phyloP scores from a whole-genome alignment of 2,113 vertebrate genomes.

The Phodopus roborovskii region DNA sequence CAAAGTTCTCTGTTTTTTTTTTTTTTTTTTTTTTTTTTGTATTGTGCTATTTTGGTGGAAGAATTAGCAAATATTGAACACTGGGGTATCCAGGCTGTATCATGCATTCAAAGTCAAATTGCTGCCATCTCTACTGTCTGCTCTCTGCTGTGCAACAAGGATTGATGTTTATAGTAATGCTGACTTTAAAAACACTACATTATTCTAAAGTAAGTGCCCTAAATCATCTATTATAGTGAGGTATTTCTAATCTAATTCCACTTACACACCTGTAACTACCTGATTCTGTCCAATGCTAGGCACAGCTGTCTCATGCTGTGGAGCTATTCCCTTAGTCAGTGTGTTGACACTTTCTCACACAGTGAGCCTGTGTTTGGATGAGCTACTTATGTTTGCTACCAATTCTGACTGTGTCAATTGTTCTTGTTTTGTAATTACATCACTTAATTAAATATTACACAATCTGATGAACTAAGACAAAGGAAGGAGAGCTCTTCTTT shows the following conservation, averaged over 20 bases:
- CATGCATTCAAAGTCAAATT: not conserved
- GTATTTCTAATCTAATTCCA: not conserved
- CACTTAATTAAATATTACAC: conserved; percentile 68
- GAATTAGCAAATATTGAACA: conserved; percentile 21
- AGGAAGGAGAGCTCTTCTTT: conserved; percentile 47
- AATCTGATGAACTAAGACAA: conserved; percentile 25
- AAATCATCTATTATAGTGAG: not conserved
- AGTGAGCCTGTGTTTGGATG: conserved; percentile 15
- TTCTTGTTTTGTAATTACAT: conserved; percentile 68
- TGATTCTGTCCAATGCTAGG: not conserved
- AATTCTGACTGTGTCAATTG: conserved; percentile 59
- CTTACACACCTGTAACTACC: not conserved
- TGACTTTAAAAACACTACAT: not conserved
- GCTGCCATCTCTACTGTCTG: not conserved
- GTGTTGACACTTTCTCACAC: not conserved
- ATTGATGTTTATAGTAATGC: not conserved
- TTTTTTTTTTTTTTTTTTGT: not conserved
- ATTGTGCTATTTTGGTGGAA: not conserved
- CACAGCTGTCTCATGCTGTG: not conserved
- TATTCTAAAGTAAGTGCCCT: not conserved
- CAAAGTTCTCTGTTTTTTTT: not conserved
- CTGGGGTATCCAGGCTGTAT: not conserved
- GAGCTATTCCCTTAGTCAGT: not conserved
- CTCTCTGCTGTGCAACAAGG: not conserved
- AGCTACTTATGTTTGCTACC: conserved; percentile 55